phyloP scores from a whole-genome alignment of 35 echinoderm and acorn worm genomes.

The Holothuria glaberrima region DNA sequence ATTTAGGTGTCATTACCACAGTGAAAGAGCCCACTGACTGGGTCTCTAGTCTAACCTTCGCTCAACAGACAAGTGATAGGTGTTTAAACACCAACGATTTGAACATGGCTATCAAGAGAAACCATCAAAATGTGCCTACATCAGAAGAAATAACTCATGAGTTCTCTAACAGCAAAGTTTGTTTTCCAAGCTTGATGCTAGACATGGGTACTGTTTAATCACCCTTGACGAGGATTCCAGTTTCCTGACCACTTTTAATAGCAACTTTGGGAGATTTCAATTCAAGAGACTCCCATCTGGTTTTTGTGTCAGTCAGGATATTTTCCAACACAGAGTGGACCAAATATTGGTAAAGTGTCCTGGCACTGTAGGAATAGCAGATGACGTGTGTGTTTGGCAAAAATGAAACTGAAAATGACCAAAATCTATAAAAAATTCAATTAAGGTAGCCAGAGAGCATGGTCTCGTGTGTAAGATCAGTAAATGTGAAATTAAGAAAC shows the following conservation, averaged over 20 bases:
- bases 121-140: conserved; percentile 22
- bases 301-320: conserved; percentile 40
- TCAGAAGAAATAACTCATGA: conserved; percentile 55
- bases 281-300: conserved; percentile 65
- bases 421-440: conserved; percentile 54
- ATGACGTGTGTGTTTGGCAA: conserved; percentile 69
- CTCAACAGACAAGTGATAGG: conserved; percentile 41
- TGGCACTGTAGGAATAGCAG: conserved; percentile 66
- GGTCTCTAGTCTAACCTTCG: conserved; percentile 42
- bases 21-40: conserved; percentile 70
- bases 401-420: conserved; percentile 52
- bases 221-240: conserved; percentile 45
- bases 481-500: conserved; percentile 62
- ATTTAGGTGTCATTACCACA: conserved; percentile 41
- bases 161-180: conserved; percentile 22
- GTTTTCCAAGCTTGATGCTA: conserved; percentile 62
- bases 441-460: conserved; percentile 53
- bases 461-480: conserved; percentile 58
- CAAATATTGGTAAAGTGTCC: conserved; percentile 62
- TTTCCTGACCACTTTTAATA: conserved; percentile 71
- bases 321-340: conserved; percentile 68
- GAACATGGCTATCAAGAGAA: conserved; percentile 35
- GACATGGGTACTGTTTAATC: conserved; percentile 67
- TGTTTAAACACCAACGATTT: conserved; percentile 59
- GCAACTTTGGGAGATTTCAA: conserved; percentile 61